These are phyloP conservation scores for Corythornis leucogaster DNA, from an alignment of 2,797 vertebrate species.

Conservation along the genomic window DNA sequence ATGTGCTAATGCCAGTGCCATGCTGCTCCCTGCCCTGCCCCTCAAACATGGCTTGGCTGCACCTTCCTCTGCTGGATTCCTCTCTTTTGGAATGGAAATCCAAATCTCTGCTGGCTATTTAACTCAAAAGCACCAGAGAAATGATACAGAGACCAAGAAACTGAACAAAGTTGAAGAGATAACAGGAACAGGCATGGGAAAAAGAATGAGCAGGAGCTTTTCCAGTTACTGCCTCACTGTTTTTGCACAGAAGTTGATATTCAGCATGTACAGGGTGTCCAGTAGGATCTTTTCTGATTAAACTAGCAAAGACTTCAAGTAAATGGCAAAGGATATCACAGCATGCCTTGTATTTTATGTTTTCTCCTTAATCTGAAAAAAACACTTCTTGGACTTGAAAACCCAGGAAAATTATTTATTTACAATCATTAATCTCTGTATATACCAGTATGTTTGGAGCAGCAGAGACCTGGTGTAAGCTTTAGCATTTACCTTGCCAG, in stretches of 20 bases:
- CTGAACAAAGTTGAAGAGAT: not conserved
- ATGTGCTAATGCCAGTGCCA: not conserved
- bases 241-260: not conserved
- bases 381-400: constrained; percentile 34
- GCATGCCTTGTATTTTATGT: constrained; percentile 39
- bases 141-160: not conserved
- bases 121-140: not conserved
- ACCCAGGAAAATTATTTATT: constrained; percentile 37
- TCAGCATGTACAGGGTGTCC: not conserved
- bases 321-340: constrained; percentile 20
- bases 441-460: not conserved
- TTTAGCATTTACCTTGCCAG: not conserved
- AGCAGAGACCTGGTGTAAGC: constrained; percentile 27
- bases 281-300: not conserved
- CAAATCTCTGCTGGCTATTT: not conserved
- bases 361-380: constrained; percentile 38
- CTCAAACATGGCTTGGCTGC: not conserved
- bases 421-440: constrained; percentile 33
- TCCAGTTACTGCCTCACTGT: not conserved
- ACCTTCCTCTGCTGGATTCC: not conserved
- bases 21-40: not conserved
- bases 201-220: not conserved
- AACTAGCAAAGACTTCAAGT: not conserved
- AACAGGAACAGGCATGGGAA: not conserved
- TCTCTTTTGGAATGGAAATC: not conserved